These are phyloP conservation scores for Megalops atlanticus DNA, from an alignment of 2,113 vertebrate species.

Conservation along the genomic window DNA sequence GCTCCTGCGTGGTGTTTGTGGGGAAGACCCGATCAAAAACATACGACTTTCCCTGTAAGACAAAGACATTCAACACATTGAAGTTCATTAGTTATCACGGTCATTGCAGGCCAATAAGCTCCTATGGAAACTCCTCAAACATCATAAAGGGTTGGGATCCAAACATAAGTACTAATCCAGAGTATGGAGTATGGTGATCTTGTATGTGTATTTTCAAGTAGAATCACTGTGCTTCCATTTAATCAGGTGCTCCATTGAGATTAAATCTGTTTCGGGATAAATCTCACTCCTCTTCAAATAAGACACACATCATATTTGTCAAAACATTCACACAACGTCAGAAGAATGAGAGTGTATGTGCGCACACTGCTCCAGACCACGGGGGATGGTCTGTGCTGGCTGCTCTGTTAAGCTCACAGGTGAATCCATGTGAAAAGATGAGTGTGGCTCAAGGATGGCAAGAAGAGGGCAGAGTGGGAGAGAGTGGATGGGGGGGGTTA, in stretches of 20 bases:
- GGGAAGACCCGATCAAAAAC: constrained; percentile 88
- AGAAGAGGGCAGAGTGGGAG: neutral
- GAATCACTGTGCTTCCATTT: no score
- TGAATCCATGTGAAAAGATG: constrained; percentile 13
- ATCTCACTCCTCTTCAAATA: neutral
- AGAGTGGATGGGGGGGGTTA: neutral
- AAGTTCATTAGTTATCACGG: no score
- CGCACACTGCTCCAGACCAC: neutral
- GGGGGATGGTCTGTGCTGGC: neutral
- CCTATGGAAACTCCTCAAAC: no score
- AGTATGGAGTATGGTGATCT: no score
- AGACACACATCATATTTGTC: no score
- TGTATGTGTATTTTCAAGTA: no score
- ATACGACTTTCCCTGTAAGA: constrained; percentile 79
- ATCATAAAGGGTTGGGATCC: no score
- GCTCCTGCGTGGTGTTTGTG: constrained; percentile 88
- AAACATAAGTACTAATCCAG: no score
- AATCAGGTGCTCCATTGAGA: no score
- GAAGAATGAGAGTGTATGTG: neutral
- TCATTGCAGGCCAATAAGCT: no score
- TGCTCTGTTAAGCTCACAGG: neutral
- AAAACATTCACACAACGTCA: no score
- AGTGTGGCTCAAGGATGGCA: neutral
- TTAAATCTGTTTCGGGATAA: neutral
- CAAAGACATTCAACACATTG: constrained; percentile 44